A percentile compares a stretch with the other conserved stretches of the same genome.
Evolutionary conservation across 2,113 vertebrate genomes (phyloP).

Genomic region (Cochlearius cochlearius): DNA sequence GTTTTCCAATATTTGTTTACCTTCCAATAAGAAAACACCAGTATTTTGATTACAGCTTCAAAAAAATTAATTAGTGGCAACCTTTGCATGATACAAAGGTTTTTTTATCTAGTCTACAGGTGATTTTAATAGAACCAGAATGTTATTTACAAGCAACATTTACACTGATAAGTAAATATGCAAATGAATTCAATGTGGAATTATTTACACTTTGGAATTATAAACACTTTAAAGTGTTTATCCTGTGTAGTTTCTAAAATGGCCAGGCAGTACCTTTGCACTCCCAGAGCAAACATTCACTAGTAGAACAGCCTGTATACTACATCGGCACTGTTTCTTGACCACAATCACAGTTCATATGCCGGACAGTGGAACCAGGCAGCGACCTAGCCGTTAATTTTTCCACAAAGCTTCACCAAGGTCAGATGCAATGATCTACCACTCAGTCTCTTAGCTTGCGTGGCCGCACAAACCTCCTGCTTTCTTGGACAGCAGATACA

Average conservation of each 20-base stretch:
- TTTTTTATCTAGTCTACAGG: accelerated
- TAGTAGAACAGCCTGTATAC: accelerated
- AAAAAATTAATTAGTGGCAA: not conserved
- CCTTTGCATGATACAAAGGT: accelerated
- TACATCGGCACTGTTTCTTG: not conserved
- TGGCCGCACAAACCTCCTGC: not conserved
- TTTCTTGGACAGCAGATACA: not conserved
- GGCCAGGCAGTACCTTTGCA: not conserved
- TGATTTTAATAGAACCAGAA: not conserved
- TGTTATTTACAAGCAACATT: not conserved
- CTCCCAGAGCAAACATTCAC: not conserved
- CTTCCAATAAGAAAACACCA: not conserved
- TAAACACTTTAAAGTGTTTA: not conserved
- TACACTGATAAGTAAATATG: not conserved
- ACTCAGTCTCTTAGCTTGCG: not conserved
- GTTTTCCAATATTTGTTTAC: not conserved
- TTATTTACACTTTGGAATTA: too few species aligned
- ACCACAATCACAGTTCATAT: not conserved
- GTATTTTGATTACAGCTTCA: not conserved
- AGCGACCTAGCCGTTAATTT: not conserved
- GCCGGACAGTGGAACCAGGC: not conserved
- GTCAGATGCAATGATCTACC: not conserved
- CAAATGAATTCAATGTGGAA: not conserved
- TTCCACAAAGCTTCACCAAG: not conserved
- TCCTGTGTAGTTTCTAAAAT: not conserved